Conservation (phyloP, 2,113 vertebrate genomes). For the Aptenodytes forsteri region DNA sequence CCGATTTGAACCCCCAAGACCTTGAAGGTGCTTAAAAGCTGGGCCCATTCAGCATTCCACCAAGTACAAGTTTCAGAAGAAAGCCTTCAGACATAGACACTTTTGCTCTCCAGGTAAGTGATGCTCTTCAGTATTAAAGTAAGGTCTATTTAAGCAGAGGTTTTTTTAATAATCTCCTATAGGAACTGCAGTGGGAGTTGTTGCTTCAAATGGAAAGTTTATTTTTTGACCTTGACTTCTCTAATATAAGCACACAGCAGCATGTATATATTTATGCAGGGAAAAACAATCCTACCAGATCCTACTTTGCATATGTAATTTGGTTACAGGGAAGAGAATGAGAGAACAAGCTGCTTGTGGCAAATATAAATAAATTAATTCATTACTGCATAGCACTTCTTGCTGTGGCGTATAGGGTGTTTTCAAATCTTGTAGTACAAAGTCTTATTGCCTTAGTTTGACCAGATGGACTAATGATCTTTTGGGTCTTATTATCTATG, state of each 20-base stretch:
- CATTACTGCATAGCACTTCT: conserved; percentile 41
- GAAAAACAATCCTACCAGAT: conserved; percentile 41
- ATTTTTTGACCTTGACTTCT: conserved; percentile 53
- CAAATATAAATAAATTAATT: conserved; percentile 63
- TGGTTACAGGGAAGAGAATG: conserved; percentile 57
- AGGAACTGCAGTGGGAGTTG: neutral
- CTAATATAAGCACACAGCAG: conserved; percentile 6
- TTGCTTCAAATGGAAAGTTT: neutral
- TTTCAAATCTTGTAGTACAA: neutral
- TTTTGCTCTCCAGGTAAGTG: neutral
- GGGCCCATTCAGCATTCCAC: neutral
- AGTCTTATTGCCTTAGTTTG: conserved; percentile 22
- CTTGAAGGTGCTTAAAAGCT: neutral
- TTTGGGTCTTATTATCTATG: neutral
- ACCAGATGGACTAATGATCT: conserved; percentile 45
- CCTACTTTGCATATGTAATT: conserved; percentile 53
- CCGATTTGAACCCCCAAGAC: neutral
- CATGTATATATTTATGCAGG: conserved; percentile 12
- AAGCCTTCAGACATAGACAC: neutral
- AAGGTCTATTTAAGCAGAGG: neutral
- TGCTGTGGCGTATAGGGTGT: conserved; percentile 23
- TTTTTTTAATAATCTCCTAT: neutral
- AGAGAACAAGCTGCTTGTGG: conserved; percentile 56
- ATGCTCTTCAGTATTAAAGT: neutral
- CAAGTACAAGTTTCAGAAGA: neutral